Percentiles rank a stretch among this genome's conserved stretches.
These are phyloP conservation scores for Drosophila lacteicornis DNA, from an alignment of 1,140 invertebrate species.

Conservation along the genomic window DNA sequence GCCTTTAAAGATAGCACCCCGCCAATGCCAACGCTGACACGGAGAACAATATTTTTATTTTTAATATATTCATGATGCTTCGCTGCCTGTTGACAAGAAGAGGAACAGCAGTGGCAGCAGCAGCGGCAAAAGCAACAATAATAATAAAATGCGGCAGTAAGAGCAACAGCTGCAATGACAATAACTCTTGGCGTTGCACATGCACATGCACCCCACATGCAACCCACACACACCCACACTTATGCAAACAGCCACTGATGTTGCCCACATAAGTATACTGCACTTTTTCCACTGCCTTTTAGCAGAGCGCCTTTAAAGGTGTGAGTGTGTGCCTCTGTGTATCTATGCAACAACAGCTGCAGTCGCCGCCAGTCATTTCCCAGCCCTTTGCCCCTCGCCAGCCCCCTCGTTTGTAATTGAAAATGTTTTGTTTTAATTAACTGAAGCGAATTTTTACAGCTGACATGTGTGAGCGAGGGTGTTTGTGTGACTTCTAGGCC, in stretches of 20 bases:
- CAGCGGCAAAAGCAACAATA: conserved; percentile 55
- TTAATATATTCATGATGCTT: conserved; percentile 72
- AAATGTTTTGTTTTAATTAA: conserved; percentile 83
- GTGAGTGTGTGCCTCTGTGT: conserved; percentile 20
- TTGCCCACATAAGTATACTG: conserved; percentile 61
- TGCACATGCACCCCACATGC: conserved; percentile 6
- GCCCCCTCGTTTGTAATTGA: conserved; percentile 57
- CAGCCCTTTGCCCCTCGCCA: neutral
- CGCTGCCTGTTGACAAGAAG: conserved; percentile 62
- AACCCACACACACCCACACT: conserved; percentile 24
- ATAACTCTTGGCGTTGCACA: conserved; percentile 70
- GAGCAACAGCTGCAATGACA: conserved; percentile 74
- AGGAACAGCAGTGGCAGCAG: conserved; percentile 59
- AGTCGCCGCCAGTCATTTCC: conserved; percentile 32
- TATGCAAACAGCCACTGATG: conserved; percentile 49
- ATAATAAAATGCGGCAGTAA: conserved; percentile 63
- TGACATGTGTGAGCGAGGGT: conserved; percentile 29
- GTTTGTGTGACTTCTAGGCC: conserved; percentile 39
- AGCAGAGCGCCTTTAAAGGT: conserved; percentile 9
- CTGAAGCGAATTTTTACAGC: conserved; percentile 69
- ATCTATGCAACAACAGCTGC: conserved; percentile 51
- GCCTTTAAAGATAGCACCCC: neutral
- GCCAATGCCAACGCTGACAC: conserved; percentile 8
- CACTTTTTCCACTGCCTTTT: conserved; percentile 49
- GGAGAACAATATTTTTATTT: conserved; percentile 58